A percentile compares a stretch with the other conserved stretches of the same genome.
Evolutionary conservation across 2,888 invertebrate species (phyloP).

Genomic region (Corythucha ciliata): DNA sequence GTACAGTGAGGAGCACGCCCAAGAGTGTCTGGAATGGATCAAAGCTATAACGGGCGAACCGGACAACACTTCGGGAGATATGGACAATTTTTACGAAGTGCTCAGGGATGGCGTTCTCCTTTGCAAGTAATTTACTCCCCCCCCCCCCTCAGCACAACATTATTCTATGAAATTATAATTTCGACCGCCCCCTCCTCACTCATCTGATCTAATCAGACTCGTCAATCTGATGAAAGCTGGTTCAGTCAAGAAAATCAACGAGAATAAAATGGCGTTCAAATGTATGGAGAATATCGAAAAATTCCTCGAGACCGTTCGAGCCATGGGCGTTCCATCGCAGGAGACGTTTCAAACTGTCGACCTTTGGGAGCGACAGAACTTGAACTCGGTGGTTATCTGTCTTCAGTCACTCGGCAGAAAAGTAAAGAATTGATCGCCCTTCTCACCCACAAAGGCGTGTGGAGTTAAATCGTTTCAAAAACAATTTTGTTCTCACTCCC

Average conservation of each 20-base stretch:
- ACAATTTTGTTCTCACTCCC: constrained; percentile 3
- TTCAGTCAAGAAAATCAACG: constrained; percentile 84
- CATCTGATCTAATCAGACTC: constrained; percentile 57
- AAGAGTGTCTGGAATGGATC: constrained; percentile 90
- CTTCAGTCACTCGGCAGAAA: constrained; percentile 90
- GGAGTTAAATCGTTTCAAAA: neutral
- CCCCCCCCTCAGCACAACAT: neutral
- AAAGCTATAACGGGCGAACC: constrained; percentile 74
- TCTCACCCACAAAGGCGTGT: neutral
- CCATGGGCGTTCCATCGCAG: constrained; percentile 82
- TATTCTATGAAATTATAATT: neutral
- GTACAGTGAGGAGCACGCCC: constrained; percentile 90
- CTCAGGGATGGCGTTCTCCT: constrained; percentile 83
- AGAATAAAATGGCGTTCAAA: constrained; percentile 85
- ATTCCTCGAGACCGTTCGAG: constrained; percentile 73
- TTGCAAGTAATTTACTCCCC: constrained; percentile 65
- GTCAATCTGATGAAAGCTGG: constrained; percentile 78
- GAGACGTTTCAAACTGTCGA: constrained; percentile 97
- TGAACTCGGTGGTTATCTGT: constrained; percentile 92
- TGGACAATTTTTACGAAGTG: constrained; percentile 86
- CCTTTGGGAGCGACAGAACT: constrained; percentile 91
- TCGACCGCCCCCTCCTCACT: no score
- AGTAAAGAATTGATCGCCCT: constrained; percentile 45
- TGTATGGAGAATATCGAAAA: constrained; percentile 99
- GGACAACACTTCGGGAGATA: constrained; percentile 76